These are phyloP conservation scores for Labeo catla DNA, from an alignment of 2,113 vertebrate genomes.

Conservation along the genomic window DNA sequence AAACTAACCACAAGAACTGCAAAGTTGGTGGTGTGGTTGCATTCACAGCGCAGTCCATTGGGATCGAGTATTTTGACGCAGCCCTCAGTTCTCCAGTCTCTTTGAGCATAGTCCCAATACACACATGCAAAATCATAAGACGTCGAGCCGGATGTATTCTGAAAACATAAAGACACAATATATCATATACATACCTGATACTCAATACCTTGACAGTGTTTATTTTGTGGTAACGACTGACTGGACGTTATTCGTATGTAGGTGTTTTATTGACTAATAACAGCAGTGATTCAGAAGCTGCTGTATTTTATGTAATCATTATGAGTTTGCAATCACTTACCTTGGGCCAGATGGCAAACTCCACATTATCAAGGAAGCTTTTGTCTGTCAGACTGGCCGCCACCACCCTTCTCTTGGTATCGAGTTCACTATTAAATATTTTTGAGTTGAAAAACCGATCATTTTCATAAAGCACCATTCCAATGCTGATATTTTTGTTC, in stretches of 20 bases:
- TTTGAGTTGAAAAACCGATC: constrained; percentile 63
- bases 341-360: background rate
- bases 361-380: constrained; percentile 36
- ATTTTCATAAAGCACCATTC: constrained; percentile 71
- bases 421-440: background rate
- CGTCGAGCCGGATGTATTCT: constrained; percentile 40
- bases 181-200: background rate
- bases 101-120: constrained; percentile 70
- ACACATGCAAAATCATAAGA: constrained; percentile 70
- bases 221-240: background rate
- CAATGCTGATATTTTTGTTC: constrained; percentile 50
- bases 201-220: background rate
- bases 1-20: constrained; percentile 75
- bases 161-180: background rate
- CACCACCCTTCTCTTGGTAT: constrained; percentile 59
- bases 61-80: constrained; percentile 64
- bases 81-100: constrained; percentile 69
- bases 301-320: constrained; percentile 5
- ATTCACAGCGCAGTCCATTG: constrained; percentile 64
- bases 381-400: constrained; percentile 45
- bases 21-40: constrained; percentile 79
- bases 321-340: background rate
- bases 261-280: constrained; percentile 14
- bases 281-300: background rate
- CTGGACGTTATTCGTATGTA: background rate